phyloP scores from a whole-genome alignment of 2,113 vertebrate genomes.

The Corythornis vintsioides region DNA sequence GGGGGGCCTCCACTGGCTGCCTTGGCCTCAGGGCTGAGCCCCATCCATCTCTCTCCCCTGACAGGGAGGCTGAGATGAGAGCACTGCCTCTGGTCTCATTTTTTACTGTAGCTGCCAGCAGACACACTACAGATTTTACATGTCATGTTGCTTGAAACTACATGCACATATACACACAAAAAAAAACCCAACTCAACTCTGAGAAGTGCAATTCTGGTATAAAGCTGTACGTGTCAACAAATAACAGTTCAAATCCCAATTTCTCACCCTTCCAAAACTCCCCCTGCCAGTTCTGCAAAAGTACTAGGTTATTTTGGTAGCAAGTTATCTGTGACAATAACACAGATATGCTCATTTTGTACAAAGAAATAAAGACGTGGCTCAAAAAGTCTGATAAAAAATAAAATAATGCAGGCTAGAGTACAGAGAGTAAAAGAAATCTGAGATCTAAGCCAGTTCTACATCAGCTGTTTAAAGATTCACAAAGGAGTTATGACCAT shows the following conservation, averaged over 20 bases:
- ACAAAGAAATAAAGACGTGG: background rate
- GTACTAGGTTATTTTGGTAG: slow-evolving; percentile 26
- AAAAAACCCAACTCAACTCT: background rate
- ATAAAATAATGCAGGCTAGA: background rate
- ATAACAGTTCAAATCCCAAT: slow-evolving; percentile 9
- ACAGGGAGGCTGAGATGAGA: background rate
- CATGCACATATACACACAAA: background rate
- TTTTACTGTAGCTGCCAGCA: slow-evolving; percentile 7
- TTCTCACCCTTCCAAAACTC: slow-evolving; percentile 5
- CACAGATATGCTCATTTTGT: slow-evolving; percentile 9
- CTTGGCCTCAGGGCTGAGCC: no score
- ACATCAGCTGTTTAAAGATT: background rate
- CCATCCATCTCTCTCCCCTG: background rate
- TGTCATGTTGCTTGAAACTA: background rate
- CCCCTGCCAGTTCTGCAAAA: background rate
- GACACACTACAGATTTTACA: slow-evolving; percentile 14
- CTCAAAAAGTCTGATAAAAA: background rate
- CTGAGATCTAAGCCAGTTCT: background rate
- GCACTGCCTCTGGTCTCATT: background rate
- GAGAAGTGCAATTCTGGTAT: background rate
- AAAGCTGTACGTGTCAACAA: background rate
- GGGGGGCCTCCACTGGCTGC: no score
- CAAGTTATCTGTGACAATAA: slow-evolving; percentile 8
- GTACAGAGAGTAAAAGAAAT: background rate
- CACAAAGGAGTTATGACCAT: background rate